Conservation (phyloP, 2,797 vertebrate genomes). For the Merluccius polli region DNA sequence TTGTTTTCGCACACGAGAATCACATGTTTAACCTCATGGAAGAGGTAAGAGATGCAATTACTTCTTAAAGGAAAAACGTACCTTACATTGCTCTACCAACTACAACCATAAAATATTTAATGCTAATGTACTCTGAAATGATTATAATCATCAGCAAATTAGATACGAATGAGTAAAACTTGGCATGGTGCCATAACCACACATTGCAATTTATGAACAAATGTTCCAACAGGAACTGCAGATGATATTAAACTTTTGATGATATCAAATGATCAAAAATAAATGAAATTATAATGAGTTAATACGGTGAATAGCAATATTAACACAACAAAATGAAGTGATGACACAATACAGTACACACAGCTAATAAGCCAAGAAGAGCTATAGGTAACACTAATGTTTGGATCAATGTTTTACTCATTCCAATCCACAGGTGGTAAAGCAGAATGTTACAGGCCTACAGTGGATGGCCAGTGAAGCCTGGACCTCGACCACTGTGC, state of each 20-base stretch:
- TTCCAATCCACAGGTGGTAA: slow-evolving; percentile 26
- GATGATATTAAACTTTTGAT: no score
- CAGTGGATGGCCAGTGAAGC: slow-evolving; percentile 58
- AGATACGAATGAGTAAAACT: no score
- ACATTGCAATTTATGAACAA: no score
- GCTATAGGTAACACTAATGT: no score
- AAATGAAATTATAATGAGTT: neutral
- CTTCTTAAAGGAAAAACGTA: no score
- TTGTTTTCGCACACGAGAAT: slow-evolving; percentile 48
- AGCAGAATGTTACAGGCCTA: slow-evolving; percentile 49
- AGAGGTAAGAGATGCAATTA: slow-evolving; percentile 30
- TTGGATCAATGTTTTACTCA: neutral
- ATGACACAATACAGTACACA: neutral
- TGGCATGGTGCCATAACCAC: no score
- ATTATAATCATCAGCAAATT: neutral
- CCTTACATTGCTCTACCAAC: no score
- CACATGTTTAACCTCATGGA: slow-evolving; percentile 44
- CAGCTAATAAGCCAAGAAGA: neutral
- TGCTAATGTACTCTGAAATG: no score
- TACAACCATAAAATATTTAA: neutral
- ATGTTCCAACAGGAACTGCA: no score
- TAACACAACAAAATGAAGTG: neutral
- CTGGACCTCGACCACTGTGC: slow-evolving; percentile 39
- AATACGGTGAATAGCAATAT: neutral
- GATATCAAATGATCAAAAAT: no score